These are phyloP conservation scores for Lepus timidus DNA, from an alignment of 2,113 vertebrate genomes.

Conservation along the genomic window DNA sequence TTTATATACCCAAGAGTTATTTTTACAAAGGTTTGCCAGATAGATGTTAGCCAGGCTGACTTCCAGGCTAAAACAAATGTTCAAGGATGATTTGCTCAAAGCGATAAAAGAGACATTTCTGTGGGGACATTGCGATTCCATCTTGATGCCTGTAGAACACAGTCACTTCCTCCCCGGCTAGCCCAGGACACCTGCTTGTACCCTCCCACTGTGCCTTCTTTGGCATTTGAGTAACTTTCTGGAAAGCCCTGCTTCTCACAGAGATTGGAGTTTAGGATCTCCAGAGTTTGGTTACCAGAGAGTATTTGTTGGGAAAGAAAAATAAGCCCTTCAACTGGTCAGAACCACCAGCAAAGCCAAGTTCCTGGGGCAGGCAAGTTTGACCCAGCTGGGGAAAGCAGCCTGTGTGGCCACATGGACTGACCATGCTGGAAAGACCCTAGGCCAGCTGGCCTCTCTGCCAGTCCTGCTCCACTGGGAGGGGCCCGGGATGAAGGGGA, in stretches of 20 bases:
- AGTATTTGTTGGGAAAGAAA: neutral
- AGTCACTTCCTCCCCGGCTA: neutral
- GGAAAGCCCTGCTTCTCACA: neutral
- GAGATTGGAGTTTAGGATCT: neutral
- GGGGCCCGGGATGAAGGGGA: neutral
- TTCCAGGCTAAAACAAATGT: conserved; percentile 69
- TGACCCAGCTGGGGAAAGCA: neutral
- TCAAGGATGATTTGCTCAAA: conserved; percentile 51
- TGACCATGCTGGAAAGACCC: neutral
- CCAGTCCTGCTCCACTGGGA: neutral
- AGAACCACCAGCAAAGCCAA: neutral
- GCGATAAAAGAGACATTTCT: conserved; percentile 10
- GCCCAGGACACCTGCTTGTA: neutral
- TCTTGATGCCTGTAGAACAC: neutral
- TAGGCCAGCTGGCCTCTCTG: neutral
- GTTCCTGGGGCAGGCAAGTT: neutral
- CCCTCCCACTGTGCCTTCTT: neutral
- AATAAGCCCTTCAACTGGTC: neutral
- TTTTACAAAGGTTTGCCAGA: conserved; percentile 70
- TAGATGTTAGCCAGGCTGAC: conserved; percentile 36
- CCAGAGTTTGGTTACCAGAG: conserved; percentile 7
- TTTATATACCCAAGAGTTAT: conserved; percentile 59
- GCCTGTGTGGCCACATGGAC: neutral
- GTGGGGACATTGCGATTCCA: neutral
- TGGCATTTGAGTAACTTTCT: conserved; percentile 38